Evolutionary conservation across 2,113 vertebrate species (phyloP), one percentile per base, ranked within the genome.

Genomic region (Oncorhynchus nerka): DNA sequence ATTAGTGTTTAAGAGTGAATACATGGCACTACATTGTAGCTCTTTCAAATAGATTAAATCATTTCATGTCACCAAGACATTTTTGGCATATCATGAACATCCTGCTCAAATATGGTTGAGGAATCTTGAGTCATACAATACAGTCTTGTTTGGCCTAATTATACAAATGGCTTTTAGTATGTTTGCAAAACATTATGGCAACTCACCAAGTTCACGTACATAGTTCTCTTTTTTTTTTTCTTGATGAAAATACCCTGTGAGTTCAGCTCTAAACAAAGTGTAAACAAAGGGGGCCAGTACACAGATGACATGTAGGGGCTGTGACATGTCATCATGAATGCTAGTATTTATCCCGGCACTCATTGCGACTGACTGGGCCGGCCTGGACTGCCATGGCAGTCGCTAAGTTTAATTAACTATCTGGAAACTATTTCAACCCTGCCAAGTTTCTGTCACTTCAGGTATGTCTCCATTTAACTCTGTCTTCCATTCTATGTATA

Each of bases 361-460:
- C 82, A 76, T 78, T 85, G 84, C 9, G 67, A 88, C 81, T 84
- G 88, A 77, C 81, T 86, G 79, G 88, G 80, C 83, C 61, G 2
- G 49, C 84, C 67, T 66, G 75, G 64, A 68, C 82, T 64, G 59
- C 75, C 65, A 76, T 75, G 76, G 80, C 84, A 86, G 83, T 84
- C 73, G 64, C 80, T 79, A 68, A 91, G 88, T 87, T 88, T 89
- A 89, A 92, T 89, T 82, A 90, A 88, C 86, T 91, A 90, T 89
- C 90, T 92, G 90, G 89, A 91, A 92, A 92, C 89, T 84, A 88
- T 90, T 91, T 85, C 1, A 28, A 80, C 51, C 59, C 84, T 81
- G 91, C 90, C 91, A 92, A 90, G 86, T 90, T 85, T 85, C 80
- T 90, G 91, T 92, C 91, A 92, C 91, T 89, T 90, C 85, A 90